Evolutionary conservation across 2,797 vertebrate species (phyloP), one percentile per base, ranked within the genome.

Genomic region (Acipenser transmontanus): DNA sequence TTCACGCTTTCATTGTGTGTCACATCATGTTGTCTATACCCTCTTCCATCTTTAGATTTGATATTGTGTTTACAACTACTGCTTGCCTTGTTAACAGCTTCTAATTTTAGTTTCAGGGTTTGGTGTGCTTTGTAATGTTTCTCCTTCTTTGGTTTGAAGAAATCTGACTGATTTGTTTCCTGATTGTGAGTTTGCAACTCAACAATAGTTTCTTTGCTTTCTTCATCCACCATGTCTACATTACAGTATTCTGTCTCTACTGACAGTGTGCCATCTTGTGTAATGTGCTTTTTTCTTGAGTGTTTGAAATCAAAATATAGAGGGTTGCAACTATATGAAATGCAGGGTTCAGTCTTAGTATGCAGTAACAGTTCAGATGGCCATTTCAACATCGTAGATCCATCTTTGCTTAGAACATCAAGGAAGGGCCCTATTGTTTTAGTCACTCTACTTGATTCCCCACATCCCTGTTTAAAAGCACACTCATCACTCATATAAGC

Each of bases 241-340:
- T 72, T 80, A 9, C 12, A 49, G 17, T 65, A 17, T 50, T 70
- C 66, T 50, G 50, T 48, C 9, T 66, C 73, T 17, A 49, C 68
- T 49, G 52, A 34, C 8, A n/a, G 61, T 65, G 54, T 72, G 52
- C 78, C 74, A 56, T 80, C 73, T 72, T 80, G 82, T 59, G 61
- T 68, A 63, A 77, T 78, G 70, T 81, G 87, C 77, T 73, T 70
- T 64, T 85, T 87, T 73, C 76, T 82, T 70, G 88, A 85, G 73
- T 81, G 78, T 73, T 82, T 91, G 73, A 89, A 88, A 76, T 91
- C 87, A 71, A 89, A 87, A 77, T 88, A 87, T 66, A 92, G 73
- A 59, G 94, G 96, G 71, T 96, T 98, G 82, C 92, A 95, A 76
- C 95, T 95, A 69, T 95, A 99, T 63, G 96, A 96, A 78, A 99